Evolutionary conservation across 2,113 vertebrate species (phyloP).

Genomic region (Megaceryle maxima): DNA sequence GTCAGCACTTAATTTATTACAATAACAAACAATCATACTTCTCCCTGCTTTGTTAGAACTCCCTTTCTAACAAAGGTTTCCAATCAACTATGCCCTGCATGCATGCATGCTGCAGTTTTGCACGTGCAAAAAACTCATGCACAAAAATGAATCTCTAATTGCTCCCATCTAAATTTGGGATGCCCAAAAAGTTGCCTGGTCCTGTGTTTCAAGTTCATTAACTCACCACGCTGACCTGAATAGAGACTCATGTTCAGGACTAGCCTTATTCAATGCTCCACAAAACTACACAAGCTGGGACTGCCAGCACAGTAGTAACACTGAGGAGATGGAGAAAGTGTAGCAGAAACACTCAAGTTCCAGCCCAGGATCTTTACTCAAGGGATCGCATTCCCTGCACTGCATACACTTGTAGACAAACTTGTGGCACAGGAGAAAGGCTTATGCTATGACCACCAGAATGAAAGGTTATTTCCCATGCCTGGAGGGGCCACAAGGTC

Average conservation of each 20-base stretch:
- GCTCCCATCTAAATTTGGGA: background rate
- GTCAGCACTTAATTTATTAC: background rate
- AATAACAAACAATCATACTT: background rate
- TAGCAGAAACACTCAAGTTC: background rate
- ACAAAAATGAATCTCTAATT: background rate
- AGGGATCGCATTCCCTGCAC: background rate
- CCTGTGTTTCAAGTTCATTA: background rate
- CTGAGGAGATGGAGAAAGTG: rapidly evolving
- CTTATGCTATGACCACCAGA: background rate
- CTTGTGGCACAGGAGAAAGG: background rate
- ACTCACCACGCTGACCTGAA: background rate
- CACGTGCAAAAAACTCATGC: rapidly evolving
- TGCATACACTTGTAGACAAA: rapidly evolving
- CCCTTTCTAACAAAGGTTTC: background rate
- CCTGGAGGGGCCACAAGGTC: background rate
- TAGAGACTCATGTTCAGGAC: rapidly evolving
- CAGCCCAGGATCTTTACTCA: background rate
- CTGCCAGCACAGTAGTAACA: background rate
- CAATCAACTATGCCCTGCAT: rapidly evolving
- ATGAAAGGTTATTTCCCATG: background rate
- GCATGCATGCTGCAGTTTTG: rapidly evolving
- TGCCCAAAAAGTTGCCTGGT: background rate
- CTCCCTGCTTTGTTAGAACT: background rate
- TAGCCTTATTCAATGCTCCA: background rate
- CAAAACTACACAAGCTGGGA: rapidly evolving